Evolutionary conservation across 2,113 vertebrate species (phyloP).

Genomic region (Paramormyrops kingsleyae): DNA sequence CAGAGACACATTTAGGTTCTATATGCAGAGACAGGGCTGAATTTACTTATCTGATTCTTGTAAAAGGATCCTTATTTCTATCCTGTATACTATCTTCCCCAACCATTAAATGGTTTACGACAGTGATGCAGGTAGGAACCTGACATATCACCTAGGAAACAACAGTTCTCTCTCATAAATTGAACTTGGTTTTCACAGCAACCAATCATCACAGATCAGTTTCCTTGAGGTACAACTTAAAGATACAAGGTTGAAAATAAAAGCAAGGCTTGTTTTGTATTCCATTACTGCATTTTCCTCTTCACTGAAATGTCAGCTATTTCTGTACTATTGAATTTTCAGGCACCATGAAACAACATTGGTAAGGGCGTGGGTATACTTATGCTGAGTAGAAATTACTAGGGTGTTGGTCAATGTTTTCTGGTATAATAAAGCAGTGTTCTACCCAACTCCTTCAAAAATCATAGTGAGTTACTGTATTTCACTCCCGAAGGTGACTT

Average conservation of each 20-base stretch:
- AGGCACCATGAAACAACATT: not conserved
- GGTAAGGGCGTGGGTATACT: not conserved
- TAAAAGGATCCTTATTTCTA: not conserved
- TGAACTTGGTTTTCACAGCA: not conserved
- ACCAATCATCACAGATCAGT: not conserved
- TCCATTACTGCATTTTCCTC: not conserved
- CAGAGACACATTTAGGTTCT: not conserved
- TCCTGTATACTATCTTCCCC: not conserved
- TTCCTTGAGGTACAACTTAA: not conserved
- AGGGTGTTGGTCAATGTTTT: not conserved
- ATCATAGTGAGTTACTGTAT: not conserved
- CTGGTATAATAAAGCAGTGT: not conserved
- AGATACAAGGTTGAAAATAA: not conserved
- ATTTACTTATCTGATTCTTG: not conserved
- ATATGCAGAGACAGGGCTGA: not conserved
- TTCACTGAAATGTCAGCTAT: not conserved
- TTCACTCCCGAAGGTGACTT: not conserved
- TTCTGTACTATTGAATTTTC: not conserved
- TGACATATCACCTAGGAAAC: conserved; percentile 43
- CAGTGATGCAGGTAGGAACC: conserved; percentile 31
- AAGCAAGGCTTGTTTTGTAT: not conserved
- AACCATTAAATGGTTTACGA: conserved; percentile 32
- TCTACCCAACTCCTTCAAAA: not conserved
- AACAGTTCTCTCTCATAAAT: conserved; percentile 16
- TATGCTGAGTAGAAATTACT: not conserved